phyloP scores from a whole-genome alignment of 2,888 invertebrate species.

The Orchesellides sinensis region DNA sequence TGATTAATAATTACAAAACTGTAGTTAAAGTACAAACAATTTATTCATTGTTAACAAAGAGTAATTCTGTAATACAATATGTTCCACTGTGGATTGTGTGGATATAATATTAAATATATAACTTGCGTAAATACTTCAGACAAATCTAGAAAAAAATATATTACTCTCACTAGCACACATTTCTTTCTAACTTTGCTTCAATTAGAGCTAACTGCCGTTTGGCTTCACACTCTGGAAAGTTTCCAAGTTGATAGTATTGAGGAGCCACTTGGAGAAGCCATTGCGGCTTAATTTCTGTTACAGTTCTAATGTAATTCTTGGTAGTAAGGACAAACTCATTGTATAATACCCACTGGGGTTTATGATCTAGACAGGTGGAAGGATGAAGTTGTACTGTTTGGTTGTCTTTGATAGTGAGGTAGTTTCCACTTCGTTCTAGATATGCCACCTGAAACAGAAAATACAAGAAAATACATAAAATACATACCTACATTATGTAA shows the following conservation, averaged over 20 bases:
- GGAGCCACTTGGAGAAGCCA: constrained; percentile 97
- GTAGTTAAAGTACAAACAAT: too few species aligned
- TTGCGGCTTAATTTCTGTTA: constrained; percentile 98
- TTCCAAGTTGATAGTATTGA: constrained; percentile 98
- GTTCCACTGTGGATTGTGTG: too few species aligned
- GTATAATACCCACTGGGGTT: constrained; percentile 99
- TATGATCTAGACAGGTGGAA: constrained; percentile 98
- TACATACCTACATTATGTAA: too few species aligned
- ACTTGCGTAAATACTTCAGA: too few species aligned
- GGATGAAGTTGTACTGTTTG: constrained; percentile 99
- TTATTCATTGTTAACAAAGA: too few species aligned
- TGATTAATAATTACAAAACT: too few species aligned
- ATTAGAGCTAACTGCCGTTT: constrained; percentile 93
- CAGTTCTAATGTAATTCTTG: constrained; percentile 99
- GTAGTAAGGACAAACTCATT: constrained; percentile 99
- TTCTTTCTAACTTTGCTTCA: constrained; percentile 89
- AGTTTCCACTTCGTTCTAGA: constrained; percentile 97
- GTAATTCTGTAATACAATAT: too few species aligned
- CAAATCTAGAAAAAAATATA: too few species aligned
- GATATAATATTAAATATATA: too few species aligned
- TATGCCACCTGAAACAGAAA: constrained; percentile 88
- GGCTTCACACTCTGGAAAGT: constrained; percentile 99
- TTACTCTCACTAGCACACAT: too few species aligned
- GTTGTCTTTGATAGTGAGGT: constrained; percentile 99
- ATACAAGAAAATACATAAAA: too few species aligned